Conservation (phyloP, 2,797 vertebrate species). For the Spinus olivaceus region DNA sequence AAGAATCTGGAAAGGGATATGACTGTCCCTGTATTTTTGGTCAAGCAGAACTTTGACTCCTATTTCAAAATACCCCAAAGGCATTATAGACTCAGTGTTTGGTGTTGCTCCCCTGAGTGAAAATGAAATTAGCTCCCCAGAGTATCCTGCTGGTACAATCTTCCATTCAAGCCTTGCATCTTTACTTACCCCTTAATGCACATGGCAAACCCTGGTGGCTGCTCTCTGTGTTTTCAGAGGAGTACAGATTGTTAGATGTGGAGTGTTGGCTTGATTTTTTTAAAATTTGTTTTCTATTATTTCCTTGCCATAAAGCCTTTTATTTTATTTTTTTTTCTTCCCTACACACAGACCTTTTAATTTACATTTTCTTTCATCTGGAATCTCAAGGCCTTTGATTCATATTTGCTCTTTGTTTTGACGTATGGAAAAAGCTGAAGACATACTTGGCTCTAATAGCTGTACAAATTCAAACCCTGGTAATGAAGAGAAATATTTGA, state of each 20-base stretch:
- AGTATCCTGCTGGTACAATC: neutral
- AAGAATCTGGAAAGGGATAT: neutral
- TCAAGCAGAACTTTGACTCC: neutral
- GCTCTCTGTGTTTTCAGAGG: neutral
- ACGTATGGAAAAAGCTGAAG: neutral
- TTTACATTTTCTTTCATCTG: neutral
- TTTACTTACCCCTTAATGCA: neutral
- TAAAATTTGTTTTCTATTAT: neutral
- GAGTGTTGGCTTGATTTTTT: neutral
- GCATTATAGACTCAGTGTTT: rapidly evolving
- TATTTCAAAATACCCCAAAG: neutral
- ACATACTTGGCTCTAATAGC: neutral
- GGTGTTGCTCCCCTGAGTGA: neutral
- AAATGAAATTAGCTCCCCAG: neutral
- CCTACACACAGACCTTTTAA: neutral
- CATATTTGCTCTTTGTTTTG: neutral
- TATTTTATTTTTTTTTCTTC: neutral
- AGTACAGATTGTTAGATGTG: neutral
- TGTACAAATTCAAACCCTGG: neutral
- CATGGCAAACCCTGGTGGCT: neutral
- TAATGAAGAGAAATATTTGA: neutral
- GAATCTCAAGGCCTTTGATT: neutral
- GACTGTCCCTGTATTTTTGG: neutral
- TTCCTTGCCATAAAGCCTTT: neutral
- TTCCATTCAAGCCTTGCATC: neutral